phyloP scores from a whole-genome alignment of 2,888 invertebrate species.

The Lottia scabra region DNA sequence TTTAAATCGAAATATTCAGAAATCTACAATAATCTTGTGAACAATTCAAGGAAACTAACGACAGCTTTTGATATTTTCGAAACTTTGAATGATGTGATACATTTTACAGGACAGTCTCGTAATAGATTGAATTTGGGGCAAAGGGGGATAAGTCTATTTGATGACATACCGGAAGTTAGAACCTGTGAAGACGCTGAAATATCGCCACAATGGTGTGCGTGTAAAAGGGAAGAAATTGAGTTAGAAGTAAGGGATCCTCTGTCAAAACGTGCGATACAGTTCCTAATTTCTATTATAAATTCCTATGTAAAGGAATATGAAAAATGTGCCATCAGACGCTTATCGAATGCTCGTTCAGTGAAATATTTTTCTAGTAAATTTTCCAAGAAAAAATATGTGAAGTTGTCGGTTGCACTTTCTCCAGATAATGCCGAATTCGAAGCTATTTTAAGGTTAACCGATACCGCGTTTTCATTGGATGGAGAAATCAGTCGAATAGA shows the following conservation, averaged over 20 bases:
- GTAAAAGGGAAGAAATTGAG: conserved; percentile 1
- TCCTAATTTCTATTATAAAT: no score
- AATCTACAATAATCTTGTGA: conserved; percentile 76
- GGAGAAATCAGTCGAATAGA: conserved; percentile 75
- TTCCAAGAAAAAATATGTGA: no score
- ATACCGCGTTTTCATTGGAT: no score
- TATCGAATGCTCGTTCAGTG: no score
- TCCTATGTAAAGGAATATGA: no score
- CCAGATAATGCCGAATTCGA: no score
- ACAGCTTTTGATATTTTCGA: conserved; percentile 86
- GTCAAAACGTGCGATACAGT: no score
- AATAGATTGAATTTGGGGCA: conserved; percentile 10
- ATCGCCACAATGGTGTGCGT: conserved; percentile 74
- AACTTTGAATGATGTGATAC: conserved; percentile 77
- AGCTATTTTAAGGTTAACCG: no score
- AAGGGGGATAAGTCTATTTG: conserved; percentile 76
- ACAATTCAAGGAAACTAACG: conserved; percentile 77
- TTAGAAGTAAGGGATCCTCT: not conserved
- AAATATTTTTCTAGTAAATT: no score
- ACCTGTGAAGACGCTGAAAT: conserved; percentile 84
- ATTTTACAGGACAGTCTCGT: not conserved
- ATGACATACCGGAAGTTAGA: conserved; percentile 78
- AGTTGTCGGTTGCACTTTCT: no score
- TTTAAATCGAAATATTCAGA: conserved; percentile 76
- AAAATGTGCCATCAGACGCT: no score